Percentiles rank a stretch among this genome's conserved stretches.
Evolutionary conservation across 1,140 invertebrate genomes (phyloP).

Genomic region (Drosophila equinoxialis): DNA sequence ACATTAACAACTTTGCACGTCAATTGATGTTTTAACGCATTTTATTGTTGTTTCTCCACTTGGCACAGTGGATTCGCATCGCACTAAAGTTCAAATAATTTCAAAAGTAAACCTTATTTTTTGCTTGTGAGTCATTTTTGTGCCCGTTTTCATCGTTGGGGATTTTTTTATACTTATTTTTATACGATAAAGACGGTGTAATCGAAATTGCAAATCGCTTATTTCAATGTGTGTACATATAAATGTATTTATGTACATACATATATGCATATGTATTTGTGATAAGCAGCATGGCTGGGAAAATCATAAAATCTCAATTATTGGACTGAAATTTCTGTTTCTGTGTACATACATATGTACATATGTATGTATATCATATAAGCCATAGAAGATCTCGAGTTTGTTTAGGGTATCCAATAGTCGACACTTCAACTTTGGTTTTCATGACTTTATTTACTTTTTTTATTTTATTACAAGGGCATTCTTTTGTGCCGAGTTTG

Average conservation of each 20-base stretch:
- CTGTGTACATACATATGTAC: too few species aligned
- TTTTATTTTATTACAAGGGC: too few species aligned
- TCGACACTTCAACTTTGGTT: too few species aligned
- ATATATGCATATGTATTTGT: background rate
- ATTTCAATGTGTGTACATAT: background rate
- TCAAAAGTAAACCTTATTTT: constrained; percentile 23
- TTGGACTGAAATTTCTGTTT: too few species aligned
- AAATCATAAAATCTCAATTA: too few species aligned
- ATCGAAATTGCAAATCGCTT: background rate
- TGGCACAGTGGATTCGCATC: constrained; percentile 31
- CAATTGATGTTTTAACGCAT: constrained; percentile 35
- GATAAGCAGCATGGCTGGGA: background rate
- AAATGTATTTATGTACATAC: background rate
- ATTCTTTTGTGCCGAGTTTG: too few species aligned
- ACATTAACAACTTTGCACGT: constrained; percentile 28
- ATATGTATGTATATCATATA: too few species aligned
- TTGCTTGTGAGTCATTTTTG: constrained; percentile 30
- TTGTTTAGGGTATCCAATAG: too few species aligned
- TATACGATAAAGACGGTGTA: too few species aligned
- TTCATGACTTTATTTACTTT: too few species aligned
- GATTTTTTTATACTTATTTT: background rate
- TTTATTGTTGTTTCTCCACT: constrained; percentile 5
- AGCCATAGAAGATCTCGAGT: too few species aligned
- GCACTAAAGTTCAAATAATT: constrained; percentile 22
- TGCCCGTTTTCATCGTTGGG: background rate